phyloP scores from a whole-genome alignment of 2,113 vertebrate genomes.

The Gymnarchus niloticus region DNA sequence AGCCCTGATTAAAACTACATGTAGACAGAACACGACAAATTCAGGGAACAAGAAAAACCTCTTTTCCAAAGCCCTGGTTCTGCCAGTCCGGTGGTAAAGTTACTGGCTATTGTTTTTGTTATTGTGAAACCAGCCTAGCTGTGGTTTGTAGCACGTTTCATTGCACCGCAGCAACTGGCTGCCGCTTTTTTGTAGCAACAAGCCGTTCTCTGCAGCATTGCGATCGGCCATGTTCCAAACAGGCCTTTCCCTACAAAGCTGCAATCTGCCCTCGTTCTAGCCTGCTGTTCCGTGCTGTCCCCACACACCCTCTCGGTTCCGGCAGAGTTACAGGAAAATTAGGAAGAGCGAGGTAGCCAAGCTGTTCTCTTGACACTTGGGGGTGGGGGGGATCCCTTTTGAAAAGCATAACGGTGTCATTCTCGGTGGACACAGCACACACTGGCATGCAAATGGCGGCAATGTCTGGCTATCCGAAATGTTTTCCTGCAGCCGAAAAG shows the following conservation, averaged over 20 bases:
- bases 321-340: not conserved
- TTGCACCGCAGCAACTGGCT: not conserved
- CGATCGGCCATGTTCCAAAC: not conserved
- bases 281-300: conserved; percentile 4
- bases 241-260: not conserved
- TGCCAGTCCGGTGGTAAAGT: not conserved
- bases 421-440: not conserved
- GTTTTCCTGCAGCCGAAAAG: not conserved
- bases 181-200: not conserved
- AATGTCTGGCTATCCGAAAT: not conserved
- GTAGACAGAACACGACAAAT: not conserved
- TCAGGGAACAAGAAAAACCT: not conserved
- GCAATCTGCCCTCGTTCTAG: not conserved
- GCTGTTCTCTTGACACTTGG: not conserved
- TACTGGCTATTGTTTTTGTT: not conserved
- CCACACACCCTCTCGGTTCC: not conserved
- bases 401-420: not conserved
- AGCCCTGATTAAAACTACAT: not conserved
- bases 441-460: not conserved
- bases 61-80: not conserved
- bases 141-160: not conserved
- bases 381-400: conserved; percentile 1
- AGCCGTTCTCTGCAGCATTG: not conserved
- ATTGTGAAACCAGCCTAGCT: not conserved
- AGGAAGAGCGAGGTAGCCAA: not conserved